These are phyloP conservation scores for Oryzias melastigma DNA, from an alignment of 2,113 vertebrate genomes.

Conservation along the genomic window DNA sequence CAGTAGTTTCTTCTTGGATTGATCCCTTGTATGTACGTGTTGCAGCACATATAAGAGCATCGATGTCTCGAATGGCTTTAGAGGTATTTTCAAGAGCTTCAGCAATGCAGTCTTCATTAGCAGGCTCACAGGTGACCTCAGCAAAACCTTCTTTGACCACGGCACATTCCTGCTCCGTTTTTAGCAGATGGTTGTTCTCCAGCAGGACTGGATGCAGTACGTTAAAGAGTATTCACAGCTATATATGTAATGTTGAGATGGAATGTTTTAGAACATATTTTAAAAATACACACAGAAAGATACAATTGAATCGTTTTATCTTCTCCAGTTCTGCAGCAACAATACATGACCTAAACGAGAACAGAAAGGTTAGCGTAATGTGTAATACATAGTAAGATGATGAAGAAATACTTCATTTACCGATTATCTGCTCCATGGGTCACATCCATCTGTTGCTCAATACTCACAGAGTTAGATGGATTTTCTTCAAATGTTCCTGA, in stretches of 20 bases:
- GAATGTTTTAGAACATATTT: background rate
- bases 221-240: slow-evolving; percentile 48
- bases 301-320: slow-evolving; percentile 77
- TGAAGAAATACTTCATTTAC: slow-evolving; percentile 33
- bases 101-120: slow-evolving; percentile 44
- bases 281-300: slow-evolving; percentile 48
- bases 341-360: slow-evolving; percentile 53
- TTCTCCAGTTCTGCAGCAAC: slow-evolving; percentile 75
- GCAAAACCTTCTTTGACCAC: slow-evolving; percentile 3
- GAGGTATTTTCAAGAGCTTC: slow-evolving; percentile 70
- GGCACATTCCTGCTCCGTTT: slow-evolving; percentile 3
- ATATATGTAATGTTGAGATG: background rate
- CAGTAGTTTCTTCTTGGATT: too few species aligned
- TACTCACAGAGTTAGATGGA: background rate
- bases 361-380: background rate
- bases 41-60: slow-evolving; percentile 55
- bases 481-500: slow-evolving; percentile 21
- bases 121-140: slow-evolving; percentile 2
- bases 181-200: slow-evolving; percentile 57
- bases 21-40: slow-evolving; percentile 18
- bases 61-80: slow-evolving; percentile 69
- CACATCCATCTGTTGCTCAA: slow-evolving; percentile 5
- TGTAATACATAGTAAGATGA: background rate
- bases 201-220: slow-evolving; percentile 59
- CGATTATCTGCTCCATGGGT: slow-evolving; percentile 23